phyloP scores from a whole-genome alignment of 2,888 invertebrate genomes.

The Lepidochrysops patricia region DNA sequence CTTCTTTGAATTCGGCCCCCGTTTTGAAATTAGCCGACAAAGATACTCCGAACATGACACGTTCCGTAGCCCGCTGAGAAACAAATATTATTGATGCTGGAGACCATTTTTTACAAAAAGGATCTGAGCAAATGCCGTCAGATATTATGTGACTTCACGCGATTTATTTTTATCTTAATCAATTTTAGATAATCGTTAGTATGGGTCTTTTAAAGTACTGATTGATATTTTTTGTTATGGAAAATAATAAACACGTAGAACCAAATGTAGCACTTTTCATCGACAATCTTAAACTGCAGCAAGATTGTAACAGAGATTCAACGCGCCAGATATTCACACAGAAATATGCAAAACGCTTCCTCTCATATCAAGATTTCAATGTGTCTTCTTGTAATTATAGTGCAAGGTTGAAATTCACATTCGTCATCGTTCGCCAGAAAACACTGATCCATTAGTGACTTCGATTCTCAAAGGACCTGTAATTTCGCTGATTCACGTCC shows the following conservation, averaged over 20 bases:
- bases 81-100: not conserved
- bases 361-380: constrained; percentile 4
- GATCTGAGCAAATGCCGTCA: not conserved
- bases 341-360: constrained; percentile 14
- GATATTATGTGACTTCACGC: not conserved
- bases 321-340: not conserved
- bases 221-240: no score
- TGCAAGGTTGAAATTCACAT: constrained; percentile 31
- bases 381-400: constrained; percentile 24
- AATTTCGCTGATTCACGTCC: constrained; percentile 63
- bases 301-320: not conserved
- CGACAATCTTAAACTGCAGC: not conserved
- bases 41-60: constrained; percentile 3
- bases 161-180: not conserved
- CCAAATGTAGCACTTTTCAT: not conserved
- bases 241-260: not conserved
- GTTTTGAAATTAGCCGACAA: constrained; percentile 1
- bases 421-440: constrained; percentile 58
- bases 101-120: not conserved
- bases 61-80: constrained; percentile 1
- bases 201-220: no score
- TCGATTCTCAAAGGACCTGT: constrained; percentile 54
- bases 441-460: constrained; percentile 60
- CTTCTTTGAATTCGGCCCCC: not conserved
- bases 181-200: not conserved